These are phyloP conservation scores for Diglossa cyanea DNA, from an alignment of 2,797 vertebrate species.

Conservation along the genomic window DNA sequence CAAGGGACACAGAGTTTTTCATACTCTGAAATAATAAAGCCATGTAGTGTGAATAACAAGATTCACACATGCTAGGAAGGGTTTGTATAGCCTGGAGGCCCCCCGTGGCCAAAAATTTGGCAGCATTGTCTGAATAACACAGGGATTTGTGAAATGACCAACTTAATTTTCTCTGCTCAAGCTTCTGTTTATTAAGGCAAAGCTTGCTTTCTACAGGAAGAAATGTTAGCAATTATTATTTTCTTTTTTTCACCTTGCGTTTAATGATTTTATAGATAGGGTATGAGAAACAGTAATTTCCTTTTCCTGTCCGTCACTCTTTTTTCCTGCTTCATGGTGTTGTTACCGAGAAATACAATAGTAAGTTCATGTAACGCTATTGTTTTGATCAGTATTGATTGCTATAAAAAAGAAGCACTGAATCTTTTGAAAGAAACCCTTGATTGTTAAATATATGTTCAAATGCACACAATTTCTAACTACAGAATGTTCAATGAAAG, in stretches of 20 bases:
- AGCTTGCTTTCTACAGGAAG: background rate
- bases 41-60: background rate
- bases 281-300: background rate
- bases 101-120: background rate
- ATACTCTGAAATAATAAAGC: background rate
- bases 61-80: background rate
- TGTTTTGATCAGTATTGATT: background rate
- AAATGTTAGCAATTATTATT: accelerated
- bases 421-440: background rate
- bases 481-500: background rate
- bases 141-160: background rate
- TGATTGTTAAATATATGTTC: background rate
- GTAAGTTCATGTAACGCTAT: background rate
- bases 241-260: accelerated
- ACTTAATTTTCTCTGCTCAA: background rate
- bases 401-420: background rate
- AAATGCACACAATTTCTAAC: background rate
- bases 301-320: background rate
- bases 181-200: background rate
- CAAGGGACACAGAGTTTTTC: background rate
- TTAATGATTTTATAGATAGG: background rate
- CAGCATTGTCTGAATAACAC: background rate
- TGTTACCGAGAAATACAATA: background rate
- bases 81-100: background rate
- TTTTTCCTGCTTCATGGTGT: background rate